Evolutionary conservation across 2,888 invertebrate genomes (phyloP).

Genomic region (Dysmachus trigonus): DNA sequence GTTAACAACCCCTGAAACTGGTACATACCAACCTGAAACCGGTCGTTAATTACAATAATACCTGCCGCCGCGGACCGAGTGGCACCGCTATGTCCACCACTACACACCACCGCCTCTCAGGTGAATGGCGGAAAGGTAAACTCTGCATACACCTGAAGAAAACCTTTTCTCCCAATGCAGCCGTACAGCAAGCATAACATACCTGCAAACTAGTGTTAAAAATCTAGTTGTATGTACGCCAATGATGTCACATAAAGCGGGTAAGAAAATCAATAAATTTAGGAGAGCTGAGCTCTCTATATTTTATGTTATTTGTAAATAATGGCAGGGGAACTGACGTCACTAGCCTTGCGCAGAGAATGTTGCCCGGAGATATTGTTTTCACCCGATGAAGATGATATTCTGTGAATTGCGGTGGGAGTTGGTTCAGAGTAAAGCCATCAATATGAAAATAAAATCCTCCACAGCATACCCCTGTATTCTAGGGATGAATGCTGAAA

Average conservation of each 20-base stretch:
- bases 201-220: not conserved
- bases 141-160: not conserved
- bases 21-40: not conserved
- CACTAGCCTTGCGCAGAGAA: not conserved
- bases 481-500: not conserved
- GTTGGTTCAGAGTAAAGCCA: not conserved
- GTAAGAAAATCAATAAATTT: not conserved
- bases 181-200: slow-evolving; percentile 17
- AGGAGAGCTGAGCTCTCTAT: not conserved
- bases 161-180: not conserved
- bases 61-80: not conserved
- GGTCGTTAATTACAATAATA: slow-evolving; percentile 5
- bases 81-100: slow-evolving; percentile 11
- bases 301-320: not conserved
- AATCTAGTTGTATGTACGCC: not conserved
- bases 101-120: slow-evolving; percentile 23
- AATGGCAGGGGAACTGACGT: slow-evolving; percentile 42
- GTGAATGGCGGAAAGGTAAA: slow-evolving; percentile 44
- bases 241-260: not conserved
- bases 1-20: not conserved
- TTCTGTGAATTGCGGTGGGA: not conserved
- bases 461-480: not conserved
- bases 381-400: not conserved
- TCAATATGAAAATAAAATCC: not conserved
- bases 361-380: not conserved